Percentiles rank a stretch among this genome's conserved stretches.
phyloP scores from a whole-genome alignment of 2,888 invertebrate species.

The Pandemis heparana region DNA sequence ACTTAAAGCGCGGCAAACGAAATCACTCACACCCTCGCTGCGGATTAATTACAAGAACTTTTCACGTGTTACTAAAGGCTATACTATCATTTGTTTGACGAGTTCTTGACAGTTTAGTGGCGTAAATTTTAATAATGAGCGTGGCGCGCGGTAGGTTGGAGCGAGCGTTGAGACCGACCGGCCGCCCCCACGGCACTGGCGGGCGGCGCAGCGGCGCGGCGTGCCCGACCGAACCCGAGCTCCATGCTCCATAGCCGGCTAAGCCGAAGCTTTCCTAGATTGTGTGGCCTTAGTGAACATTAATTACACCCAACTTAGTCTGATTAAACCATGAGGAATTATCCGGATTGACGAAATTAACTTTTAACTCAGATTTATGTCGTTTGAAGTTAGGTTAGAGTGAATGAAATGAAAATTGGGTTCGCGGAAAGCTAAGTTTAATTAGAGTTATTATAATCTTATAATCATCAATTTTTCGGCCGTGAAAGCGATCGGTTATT shows the following conservation, averaged over 20 bases:
- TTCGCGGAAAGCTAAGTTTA: constrained; percentile 19
- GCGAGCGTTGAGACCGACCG: constrained; percentile 70
- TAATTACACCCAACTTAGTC: constrained; percentile 85
- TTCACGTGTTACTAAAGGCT: constrained; percentile 56
- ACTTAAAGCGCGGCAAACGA: constrained; percentile 55
- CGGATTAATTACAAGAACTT: constrained; percentile 52
- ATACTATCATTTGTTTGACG: constrained; percentile 46
- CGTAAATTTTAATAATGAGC: constrained; percentile 70
- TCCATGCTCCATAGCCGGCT: constrained; percentile 71
- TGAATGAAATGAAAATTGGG: constrained; percentile 42
- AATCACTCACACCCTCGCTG: constrained; percentile 58
- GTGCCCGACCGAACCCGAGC: constrained; percentile 52
- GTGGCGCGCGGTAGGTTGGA: constrained; percentile 50
- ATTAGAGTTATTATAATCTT: constrained; percentile 7
- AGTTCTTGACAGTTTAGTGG: constrained; percentile 69
- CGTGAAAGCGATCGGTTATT: not conserved
- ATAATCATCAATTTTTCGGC: not conserved
- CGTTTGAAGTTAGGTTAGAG: constrained; percentile 56
- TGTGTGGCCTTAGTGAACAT: constrained; percentile 85
- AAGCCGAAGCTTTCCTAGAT: constrained; percentile 82
- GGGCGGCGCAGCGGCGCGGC: constrained; percentile 46
- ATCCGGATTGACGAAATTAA: constrained; percentile 85
- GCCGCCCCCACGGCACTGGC: constrained; percentile 71
- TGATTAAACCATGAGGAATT: constrained; percentile 86
- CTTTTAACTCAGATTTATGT: constrained; percentile 85